Percentiles rank a stretch among this genome's conserved stretches.
Conservation (phyloP, 1,140 invertebrate species). For the Aphidius gifuensis region DNA sequence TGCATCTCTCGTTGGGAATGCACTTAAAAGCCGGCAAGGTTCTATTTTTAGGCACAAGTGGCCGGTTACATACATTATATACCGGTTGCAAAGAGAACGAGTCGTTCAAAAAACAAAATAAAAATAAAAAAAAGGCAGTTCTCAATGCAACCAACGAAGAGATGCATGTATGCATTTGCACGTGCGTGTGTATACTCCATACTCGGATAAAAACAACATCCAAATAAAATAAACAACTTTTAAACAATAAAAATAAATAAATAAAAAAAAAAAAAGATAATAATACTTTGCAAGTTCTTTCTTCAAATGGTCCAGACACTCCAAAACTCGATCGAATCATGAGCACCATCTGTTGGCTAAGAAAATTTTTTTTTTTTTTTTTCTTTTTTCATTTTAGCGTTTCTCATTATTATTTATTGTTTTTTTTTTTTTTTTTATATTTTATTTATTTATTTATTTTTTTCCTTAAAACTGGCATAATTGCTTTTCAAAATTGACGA, state of each 20-base stretch:
- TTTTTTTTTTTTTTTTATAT: too few species aligned
- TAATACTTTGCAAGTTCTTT: neutral
- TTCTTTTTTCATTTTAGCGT: too few species aligned
- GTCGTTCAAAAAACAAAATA: slow-evolving; percentile 6
- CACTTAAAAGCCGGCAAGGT: slow-evolving; percentile 30
- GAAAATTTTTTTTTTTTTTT: too few species aligned
- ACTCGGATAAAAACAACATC: too few species aligned
- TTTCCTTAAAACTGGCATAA: too few species aligned
- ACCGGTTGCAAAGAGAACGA: slow-evolving; percentile 34
- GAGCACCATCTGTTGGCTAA: slow-evolving; percentile 10
- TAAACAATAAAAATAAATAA: too few species aligned
- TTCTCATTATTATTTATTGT: too few species aligned
- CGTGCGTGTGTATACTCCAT: too few species aligned
- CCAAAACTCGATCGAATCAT: slow-evolving; percentile 15
- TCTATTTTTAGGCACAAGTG: slow-evolving; percentile 38
- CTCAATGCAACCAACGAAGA: neutral
- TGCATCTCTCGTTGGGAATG: slow-evolving; percentile 27
- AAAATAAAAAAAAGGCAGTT: neutral
- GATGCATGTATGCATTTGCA: too few species aligned
- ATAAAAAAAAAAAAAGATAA: slow-evolving; percentile 7
- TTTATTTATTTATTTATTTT: too few species aligned
- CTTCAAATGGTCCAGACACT: neutral
- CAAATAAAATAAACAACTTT: too few species aligned
- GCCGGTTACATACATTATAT: slow-evolving; percentile 36
- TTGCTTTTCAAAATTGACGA: too few species aligned